Percentiles rank a stretch among this genome's conserved stretches.
Conservation (phyloP, 2,888 invertebrate species). For the Aleiodes leptofemur region DNA sequence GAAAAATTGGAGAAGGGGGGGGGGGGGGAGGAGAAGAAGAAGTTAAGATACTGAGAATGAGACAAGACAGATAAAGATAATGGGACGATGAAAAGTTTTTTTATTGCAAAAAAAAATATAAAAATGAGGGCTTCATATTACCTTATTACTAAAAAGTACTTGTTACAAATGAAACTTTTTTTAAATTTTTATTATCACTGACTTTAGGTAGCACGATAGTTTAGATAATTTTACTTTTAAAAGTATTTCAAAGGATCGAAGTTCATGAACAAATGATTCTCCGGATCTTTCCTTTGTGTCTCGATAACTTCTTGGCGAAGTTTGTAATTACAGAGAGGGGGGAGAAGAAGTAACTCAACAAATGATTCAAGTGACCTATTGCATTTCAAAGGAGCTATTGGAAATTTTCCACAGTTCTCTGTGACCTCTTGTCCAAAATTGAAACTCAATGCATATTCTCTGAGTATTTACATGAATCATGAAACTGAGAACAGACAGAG, state of each 20-base stretch:
- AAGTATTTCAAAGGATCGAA: conserved; percentile 9
- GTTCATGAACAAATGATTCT: conserved; percentile 5
- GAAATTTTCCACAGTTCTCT: no score
- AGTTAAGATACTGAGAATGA: conserved; percentile 32
- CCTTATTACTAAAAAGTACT: conserved; percentile 28
- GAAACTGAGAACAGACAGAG: no score
- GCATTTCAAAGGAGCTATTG: no score
- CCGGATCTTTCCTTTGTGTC: conserved; percentile 10
- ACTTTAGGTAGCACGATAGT: not conserved
- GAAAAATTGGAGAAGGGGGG: not conserved
- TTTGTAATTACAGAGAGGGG: no score
- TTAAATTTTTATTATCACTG: conserved; percentile 33
- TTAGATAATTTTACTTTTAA: conserved; percentile 29
- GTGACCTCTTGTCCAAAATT: no score
- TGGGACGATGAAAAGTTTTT: conserved; percentile 38
- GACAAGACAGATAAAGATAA: conserved; percentile 29
- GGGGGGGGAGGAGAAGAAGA: conserved; percentile 34
- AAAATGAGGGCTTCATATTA: conserved; percentile 35
- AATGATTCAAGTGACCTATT: no score
- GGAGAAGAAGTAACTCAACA: no score
- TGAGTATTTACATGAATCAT: no score
- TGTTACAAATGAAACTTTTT: conserved; percentile 44
- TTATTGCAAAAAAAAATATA: conserved; percentile 2
- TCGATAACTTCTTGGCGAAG: not conserved
- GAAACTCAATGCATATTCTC: no score